A percentile compares a stretch with the other conserved stretches of the same genome.
Conservation (phyloP, 37 sponge, comb jelly and placozoan species). For the Lycopodina hypogea region DNA sequence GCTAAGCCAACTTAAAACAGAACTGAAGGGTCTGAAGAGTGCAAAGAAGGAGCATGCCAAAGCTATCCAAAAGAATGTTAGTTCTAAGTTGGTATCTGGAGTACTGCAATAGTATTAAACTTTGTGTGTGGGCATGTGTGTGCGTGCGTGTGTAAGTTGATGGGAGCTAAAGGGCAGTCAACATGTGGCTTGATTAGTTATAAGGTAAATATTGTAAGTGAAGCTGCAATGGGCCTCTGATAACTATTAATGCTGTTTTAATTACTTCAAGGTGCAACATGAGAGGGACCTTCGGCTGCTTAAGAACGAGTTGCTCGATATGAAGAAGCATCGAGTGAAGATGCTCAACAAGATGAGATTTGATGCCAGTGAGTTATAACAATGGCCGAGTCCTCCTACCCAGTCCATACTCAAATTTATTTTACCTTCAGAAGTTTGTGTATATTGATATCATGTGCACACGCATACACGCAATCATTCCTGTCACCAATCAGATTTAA, state of each 20-base stretch:
- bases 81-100: neutral
- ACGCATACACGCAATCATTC: too few species aligned
- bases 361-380: constrained; percentile 45
- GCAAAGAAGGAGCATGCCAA: constrained; percentile 70
- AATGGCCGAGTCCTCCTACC: too few species aligned
- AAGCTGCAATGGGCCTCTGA: too few species aligned
- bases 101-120: neutral
- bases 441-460: too few species aligned
- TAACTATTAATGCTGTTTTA: too few species aligned
- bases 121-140: neutral
- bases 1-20: constrained; percentile 36
- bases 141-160: too few species aligned
- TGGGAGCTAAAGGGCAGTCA: too few species aligned
- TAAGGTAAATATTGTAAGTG: too few species aligned
- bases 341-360: constrained; percentile 70
- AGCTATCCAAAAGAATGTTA: constrained; percentile 70
- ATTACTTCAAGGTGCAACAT: constrained; percentile 43
- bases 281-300: constrained; percentile 66
- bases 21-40: constrained; percentile 59
- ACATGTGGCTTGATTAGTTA: too few species aligned
- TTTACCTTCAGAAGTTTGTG: too few species aligned
- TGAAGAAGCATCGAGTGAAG: constrained; percentile 86
- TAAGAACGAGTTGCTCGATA: constrained; percentile 67
- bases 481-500: too few species aligned
- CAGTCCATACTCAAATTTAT: neutral